Evolutionary conservation across 2,888 invertebrate species (phyloP).

Genomic region (Myopa tessellatipennis): DNA sequence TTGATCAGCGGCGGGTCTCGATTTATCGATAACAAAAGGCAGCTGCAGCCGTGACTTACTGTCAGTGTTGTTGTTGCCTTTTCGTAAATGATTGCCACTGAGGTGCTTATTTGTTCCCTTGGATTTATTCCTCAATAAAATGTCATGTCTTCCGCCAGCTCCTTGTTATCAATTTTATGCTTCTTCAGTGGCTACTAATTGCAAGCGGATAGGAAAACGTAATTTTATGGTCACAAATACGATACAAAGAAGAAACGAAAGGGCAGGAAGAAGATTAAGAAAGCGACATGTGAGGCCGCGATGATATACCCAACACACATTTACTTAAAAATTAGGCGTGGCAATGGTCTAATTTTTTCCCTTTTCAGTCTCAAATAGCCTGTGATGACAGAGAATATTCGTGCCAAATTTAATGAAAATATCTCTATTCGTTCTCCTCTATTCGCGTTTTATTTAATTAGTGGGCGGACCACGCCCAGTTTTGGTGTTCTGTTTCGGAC

Average conservation of each 20-base stretch:
- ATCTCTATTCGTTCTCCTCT: no score
- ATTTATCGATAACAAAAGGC: neutral
- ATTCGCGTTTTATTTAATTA: no score
- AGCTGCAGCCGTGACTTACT: conserved; percentile 1
- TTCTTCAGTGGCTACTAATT: conserved; percentile 7
- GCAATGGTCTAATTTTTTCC: no score
- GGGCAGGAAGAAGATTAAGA: no score
- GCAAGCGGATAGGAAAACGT: neutral
- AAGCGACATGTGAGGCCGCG: no score
- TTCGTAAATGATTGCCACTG: neutral
- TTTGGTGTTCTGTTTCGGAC: no score
- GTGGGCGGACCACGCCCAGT: no score
- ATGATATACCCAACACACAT: no score
- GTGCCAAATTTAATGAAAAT: no score
- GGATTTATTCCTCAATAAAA: conserved; percentile 23
- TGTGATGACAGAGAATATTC: no score
- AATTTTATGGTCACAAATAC: neutral
- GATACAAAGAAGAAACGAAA: neutral
- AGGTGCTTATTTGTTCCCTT: conserved; percentile 9
- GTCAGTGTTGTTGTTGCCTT: neutral
- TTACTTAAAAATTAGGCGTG: no score
- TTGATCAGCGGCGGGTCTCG: neutral
- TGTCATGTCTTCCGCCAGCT: neutral
- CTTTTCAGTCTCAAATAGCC: no score
- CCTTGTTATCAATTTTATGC: conserved; percentile 10